Conservation (phyloP, 1,140 invertebrate genomes). For the Steinernema khuongi region DNA sequence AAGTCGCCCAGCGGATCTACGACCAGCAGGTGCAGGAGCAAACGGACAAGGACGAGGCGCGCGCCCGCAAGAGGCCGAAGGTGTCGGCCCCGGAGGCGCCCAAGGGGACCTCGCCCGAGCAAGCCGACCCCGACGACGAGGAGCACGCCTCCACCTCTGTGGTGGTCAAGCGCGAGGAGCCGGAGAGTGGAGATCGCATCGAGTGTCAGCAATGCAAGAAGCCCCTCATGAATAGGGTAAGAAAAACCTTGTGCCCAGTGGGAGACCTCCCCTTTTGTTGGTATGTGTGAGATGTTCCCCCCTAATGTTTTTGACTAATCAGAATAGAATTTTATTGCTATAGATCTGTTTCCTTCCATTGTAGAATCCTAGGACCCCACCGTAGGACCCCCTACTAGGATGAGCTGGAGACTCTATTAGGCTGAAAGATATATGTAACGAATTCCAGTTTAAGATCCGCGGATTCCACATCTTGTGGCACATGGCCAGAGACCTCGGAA, state of each 20-base stretch:
- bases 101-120: neutral
- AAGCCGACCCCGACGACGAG: neutral
- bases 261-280: too few relatives aligned
- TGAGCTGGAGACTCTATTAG: too few relatives aligned
- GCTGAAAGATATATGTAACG: too few relatives aligned
- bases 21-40: slow-evolving; percentile 33
- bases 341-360: neutral
- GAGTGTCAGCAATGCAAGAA: slow-evolving; percentile 55
- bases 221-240: slow-evolving; percentile 44
- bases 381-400: too few relatives aligned
- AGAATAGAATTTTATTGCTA: neutral
- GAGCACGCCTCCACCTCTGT: neutral
- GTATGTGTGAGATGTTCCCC: too few relatives aligned
- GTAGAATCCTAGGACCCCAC: too few relatives aligned
- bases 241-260: too few relatives aligned
- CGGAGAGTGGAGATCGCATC: slow-evolving; percentile 36
- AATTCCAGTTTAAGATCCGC: slow-evolving; percentile 42
- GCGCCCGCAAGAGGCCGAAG: slow-evolving; percentile 15
- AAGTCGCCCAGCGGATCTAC: slow-evolving; percentile 33
- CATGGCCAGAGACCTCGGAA: slow-evolving; percentile 52
- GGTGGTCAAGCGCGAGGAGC: neutral
- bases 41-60: slow-evolving; percentile 4
- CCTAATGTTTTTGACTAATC: too few relatives aligned
- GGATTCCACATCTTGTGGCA: slow-evolving; percentile 57
- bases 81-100: neutral